Percentiles rank a stretch among this genome's conserved stretches.
Conservation (phyloP, 2,113 vertebrate genomes). For the Chinchilla lanigera region DNA sequence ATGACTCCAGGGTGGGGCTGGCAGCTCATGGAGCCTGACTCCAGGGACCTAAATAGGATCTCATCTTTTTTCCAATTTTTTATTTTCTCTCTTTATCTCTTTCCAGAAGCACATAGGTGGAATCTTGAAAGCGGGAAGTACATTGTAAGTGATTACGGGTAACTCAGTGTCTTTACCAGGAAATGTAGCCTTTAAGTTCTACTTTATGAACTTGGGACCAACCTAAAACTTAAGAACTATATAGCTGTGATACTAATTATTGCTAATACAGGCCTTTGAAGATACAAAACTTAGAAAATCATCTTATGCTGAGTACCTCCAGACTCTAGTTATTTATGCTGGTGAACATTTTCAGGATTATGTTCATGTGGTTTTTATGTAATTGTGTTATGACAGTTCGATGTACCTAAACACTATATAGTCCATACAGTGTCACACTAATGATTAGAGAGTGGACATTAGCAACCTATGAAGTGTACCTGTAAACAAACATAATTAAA, state of each 20-base stretch:
- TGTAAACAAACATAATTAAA: neutral
- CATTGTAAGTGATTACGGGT: neutral
- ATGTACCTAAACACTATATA: neutral
- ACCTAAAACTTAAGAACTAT: neutral
- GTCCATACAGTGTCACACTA: neutral
- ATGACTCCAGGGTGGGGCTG: neutral
- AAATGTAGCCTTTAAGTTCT: neutral
- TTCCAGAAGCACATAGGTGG: neutral
- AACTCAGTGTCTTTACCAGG: neutral
- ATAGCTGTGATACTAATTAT: neutral
- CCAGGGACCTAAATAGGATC: neutral
- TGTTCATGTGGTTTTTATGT: neutral
- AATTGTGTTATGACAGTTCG: neutral
- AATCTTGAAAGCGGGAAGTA: neutral
- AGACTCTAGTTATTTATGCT: neutral
- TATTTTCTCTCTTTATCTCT: neutral
- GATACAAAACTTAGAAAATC: neutral
- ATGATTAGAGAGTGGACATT: neutral
- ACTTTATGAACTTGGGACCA: neutral
- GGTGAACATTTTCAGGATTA: neutral
- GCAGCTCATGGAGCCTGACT: neutral
- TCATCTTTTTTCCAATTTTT: neutral
- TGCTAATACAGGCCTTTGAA: neutral
- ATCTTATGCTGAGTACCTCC: neutral
- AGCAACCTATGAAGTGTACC: neutral